A percentile compares a stretch with the other conserved stretches of the same genome.
Conservation (phyloP, 2,797 vertebrate species). For the Myripristis jacobus region DNA sequence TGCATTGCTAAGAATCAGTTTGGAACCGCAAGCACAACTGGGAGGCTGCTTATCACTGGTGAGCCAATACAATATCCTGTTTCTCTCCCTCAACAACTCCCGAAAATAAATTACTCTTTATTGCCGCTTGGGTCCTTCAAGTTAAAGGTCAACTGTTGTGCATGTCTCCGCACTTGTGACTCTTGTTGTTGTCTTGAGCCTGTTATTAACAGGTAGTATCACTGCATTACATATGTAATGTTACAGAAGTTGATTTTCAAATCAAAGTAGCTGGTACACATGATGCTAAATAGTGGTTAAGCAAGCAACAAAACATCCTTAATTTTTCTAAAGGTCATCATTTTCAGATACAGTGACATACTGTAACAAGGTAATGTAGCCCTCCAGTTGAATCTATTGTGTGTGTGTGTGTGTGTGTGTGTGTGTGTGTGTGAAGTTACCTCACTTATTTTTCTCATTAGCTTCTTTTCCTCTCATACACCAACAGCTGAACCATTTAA, state of each 20-base stretch:
- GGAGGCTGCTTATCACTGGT: constrained; percentile 91
- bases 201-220: not conserved
- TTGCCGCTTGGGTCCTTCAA: constrained; percentile 2
- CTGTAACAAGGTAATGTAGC: constrained; percentile 40
- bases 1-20: constrained; percentile 94
- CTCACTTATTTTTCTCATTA: constrained; percentile 73
- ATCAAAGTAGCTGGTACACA: constrained; percentile 17
- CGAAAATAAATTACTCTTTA: not conserved
- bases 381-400: constrained; percentile 47
- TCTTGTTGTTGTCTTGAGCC: not conserved
- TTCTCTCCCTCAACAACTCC: not conserved
- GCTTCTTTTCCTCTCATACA: constrained; percentile 61
- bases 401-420: constrained; percentile 38
- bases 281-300: constrained; percentile 44
- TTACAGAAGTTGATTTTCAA: constrained; percentile 24
- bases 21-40: constrained; percentile 89
- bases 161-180: not conserved
- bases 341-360: constrained; percentile 59
- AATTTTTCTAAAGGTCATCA: constrained; percentile 66
- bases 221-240: constrained; percentile 1
- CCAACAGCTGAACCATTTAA: constrained; percentile 77
- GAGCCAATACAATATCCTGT: constrained; percentile 35
- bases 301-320: constrained; percentile 50
- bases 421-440: constrained; percentile 43
- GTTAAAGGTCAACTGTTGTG: constrained; percentile 22